Percentiles rank a stretch among this genome's conserved stretches.
Evolutionary conservation across 1,140 invertebrate species (phyloP).

Genomic region (Lycorma delicatula): DNA sequence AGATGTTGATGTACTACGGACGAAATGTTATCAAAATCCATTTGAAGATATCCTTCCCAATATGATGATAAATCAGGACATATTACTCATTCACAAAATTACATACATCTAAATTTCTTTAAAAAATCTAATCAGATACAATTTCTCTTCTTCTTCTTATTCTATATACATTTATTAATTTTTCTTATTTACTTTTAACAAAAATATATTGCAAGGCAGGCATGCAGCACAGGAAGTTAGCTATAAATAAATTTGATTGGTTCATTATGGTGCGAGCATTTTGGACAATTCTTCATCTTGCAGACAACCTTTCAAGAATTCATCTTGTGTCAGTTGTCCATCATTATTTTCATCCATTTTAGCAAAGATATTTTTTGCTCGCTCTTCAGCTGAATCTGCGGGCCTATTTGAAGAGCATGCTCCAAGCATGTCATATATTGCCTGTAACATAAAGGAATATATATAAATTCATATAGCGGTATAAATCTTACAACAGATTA

Average conservation of each 20-base stretch:
- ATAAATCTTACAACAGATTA: too few species aligned
- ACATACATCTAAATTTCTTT: too few species aligned
- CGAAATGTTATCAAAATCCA: neutral
- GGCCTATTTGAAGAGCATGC: slow-evolving; percentile 88
- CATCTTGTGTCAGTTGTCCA: slow-evolving; percentile 94
- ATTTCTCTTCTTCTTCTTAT: slow-evolving; percentile 2
- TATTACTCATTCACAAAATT: neutral
- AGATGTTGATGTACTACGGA: too few species aligned
- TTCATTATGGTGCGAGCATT: slow-evolving; percentile 83
- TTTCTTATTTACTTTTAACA: neutral
- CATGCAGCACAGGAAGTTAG: slow-evolving; percentile 10
- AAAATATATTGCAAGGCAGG: slow-evolving; percentile 1
- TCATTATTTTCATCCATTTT: slow-evolving; percentile 99
- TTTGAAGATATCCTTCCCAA: neutral
- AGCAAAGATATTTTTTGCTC: slow-evolving; percentile 96
- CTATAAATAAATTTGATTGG: slow-evolving; percentile 3
- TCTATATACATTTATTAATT: neutral
- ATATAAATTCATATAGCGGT: too few species aligned
- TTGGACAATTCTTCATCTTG: slow-evolving; percentile 95
- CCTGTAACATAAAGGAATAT: too few species aligned
- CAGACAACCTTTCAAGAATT: slow-evolving; percentile 97
- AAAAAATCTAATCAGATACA: too few species aligned
- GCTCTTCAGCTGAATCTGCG: slow-evolving; percentile 86
- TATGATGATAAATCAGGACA: neutral
- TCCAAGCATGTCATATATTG: slow-evolving; percentile 98